phyloP scores from a whole-genome alignment of 2,888 invertebrate species.

The Acholoe squamosa region DNA sequence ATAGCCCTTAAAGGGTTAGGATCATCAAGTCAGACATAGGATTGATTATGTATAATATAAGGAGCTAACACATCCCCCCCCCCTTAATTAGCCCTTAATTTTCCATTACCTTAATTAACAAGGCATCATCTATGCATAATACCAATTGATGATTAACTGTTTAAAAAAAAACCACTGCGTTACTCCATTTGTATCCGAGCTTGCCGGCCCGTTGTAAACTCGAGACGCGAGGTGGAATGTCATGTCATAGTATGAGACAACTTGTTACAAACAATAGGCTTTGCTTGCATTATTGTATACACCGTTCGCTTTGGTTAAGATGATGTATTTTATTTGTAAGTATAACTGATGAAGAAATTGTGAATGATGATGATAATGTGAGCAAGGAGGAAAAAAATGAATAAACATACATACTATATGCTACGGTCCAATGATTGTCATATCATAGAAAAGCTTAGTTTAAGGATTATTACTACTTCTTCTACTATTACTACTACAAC shows the following conservation, averaged over 20 bases:
- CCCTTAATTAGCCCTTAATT: not conserved
- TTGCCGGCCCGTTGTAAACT: not conserved
- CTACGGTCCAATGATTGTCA: constrained; percentile 57
- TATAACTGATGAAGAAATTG: not conserved
- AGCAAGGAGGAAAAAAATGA: not conserved
- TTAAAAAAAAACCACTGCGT: not conserved
- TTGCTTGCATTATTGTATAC: not conserved
- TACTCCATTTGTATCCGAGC: not conserved
- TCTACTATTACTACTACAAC: too few species aligned
- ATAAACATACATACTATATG: constrained; percentile 16
- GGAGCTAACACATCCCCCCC: constrained; percentile 2
- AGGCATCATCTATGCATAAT: constrained; percentile 44
- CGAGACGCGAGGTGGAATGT: not conserved
- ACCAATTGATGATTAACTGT: constrained; percentile 22
- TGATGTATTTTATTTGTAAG: constrained; percentile 56
- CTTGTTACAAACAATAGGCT: constrained; percentile 47
- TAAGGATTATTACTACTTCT: constrained; percentile 57
- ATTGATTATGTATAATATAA: not conserved
- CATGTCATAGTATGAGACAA: not conserved
- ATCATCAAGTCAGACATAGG: not conserved
- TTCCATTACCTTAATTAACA: not conserved
- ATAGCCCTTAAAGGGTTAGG: too few species aligned
- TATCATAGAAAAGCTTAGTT: constrained; percentile 55
- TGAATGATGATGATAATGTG: not conserved
- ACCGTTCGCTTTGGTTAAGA: constrained; percentile 32